phyloP scores from a whole-genome alignment of 2,113 vertebrate genomes.

The Embiotoca jacksoni region DNA sequence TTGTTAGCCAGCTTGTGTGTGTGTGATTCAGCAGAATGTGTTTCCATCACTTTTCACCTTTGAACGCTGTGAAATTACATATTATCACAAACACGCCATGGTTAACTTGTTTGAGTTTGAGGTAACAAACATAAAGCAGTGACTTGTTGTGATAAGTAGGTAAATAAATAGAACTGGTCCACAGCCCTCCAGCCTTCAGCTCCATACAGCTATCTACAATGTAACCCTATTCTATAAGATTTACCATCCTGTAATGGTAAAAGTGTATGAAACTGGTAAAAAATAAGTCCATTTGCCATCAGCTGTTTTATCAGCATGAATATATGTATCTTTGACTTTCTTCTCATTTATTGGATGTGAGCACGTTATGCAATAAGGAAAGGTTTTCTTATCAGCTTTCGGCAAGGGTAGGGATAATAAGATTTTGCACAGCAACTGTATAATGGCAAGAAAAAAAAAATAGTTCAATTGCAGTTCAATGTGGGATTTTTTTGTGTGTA shows the following conservation, averaged over 20 bases:
- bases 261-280: background rate
- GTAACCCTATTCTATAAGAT: background rate
- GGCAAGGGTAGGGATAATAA: background rate
- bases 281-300: background rate
- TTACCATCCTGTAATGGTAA: background rate
- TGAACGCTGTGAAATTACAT: constrained; percentile 36
- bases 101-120: constrained; percentile 14
- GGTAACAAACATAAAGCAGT: constrained; percentile 21
- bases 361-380: background rate
- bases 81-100: constrained; percentile 20
- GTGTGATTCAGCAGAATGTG: constrained; percentile 17
- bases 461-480: background rate
- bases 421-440: background rate
- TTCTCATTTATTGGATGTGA: background rate
- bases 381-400: background rate
- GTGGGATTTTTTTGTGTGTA: background rate
- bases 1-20: constrained; percentile 18
- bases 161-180: background rate
- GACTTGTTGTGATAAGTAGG: constrained; percentile 24
- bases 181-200: background rate
- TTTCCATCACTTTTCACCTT: constrained; percentile 32
- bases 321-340: constrained; percentile 5
- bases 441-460: background rate
- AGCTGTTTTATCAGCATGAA: background rate
- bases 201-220: background rate